These are phyloP conservation scores for Oryzias woworae DNA, from an alignment of 2,113 vertebrate species.

Conservation along the genomic window DNA sequence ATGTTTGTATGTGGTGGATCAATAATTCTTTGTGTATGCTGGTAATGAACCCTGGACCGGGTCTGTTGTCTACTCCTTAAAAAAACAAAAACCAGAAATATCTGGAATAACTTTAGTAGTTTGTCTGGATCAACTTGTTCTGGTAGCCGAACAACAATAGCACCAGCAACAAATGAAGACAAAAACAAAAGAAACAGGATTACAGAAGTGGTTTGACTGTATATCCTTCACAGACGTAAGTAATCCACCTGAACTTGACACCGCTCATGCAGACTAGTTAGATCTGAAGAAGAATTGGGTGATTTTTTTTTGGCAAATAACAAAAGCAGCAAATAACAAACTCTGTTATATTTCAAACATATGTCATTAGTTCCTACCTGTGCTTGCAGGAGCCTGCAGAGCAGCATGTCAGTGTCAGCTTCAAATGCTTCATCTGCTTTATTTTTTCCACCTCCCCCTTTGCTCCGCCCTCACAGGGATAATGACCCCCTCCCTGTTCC, in stretches of 20 bases:
- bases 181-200: background rate
- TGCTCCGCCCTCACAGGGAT: constrained; percentile 58
- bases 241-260: no score
- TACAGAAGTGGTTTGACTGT: no score
- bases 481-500: constrained; percentile 31
- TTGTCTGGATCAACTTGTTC: background rate
- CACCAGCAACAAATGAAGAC: background rate
- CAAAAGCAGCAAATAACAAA: background rate
- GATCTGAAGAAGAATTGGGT: no score
- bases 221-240: no score
- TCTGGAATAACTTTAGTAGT: background rate
- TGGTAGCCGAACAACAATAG: no score
- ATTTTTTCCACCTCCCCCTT: constrained; percentile 31
- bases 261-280: no score
- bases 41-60: constrained; percentile 52
- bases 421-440: constrained; percentile 45
- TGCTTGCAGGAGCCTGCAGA: constrained; percentile 37
- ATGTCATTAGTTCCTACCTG: constrained; percentile 63
- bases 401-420: constrained; percentile 54
- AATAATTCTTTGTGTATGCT: constrained; percentile 50
- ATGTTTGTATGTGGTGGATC: constrained; percentile 24
- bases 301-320: background rate
- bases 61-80: background rate
- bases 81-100: background rate
- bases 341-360: background rate